Conservation (phyloP, 2,797 vertebrate genomes). For the Alcedo atthis region DNA sequence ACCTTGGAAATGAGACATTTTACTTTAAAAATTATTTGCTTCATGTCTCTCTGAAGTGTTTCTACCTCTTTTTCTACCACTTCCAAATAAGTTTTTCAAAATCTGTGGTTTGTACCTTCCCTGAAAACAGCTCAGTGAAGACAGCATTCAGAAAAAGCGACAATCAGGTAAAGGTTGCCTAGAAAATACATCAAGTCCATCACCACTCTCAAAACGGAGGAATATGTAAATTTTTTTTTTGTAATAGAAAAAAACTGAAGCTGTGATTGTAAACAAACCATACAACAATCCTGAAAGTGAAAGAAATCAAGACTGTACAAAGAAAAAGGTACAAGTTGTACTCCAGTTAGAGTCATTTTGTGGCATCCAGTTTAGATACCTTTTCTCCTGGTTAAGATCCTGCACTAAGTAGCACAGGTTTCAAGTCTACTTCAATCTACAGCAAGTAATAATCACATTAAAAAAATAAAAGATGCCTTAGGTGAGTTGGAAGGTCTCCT, state of each 20-base stretch:
- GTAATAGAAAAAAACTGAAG: background rate
- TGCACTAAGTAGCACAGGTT: background rate
- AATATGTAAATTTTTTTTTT: background rate
- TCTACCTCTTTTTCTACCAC: background rate
- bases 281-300: background rate
- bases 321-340: background rate
- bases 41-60: background rate
- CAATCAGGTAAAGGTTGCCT: background rate
- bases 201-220: background rate
- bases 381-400: background rate
- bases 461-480: background rate
- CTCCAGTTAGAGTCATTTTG: background rate
- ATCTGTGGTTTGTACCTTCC: background rate
- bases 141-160: background rate
- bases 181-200: background rate
- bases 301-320: background rate
- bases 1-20: background rate
- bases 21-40: background rate
- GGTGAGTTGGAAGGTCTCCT: background rate
- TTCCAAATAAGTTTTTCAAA: background rate
- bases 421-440: background rate
- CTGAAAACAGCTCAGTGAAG: background rate
- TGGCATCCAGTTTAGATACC: background rate
- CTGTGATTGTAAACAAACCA: background rate
- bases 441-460: background rate